These are phyloP conservation scores for Somateria mollissima DNA, from an alignment of 2,797 vertebrate genomes.

Conservation along the genomic window DNA sequence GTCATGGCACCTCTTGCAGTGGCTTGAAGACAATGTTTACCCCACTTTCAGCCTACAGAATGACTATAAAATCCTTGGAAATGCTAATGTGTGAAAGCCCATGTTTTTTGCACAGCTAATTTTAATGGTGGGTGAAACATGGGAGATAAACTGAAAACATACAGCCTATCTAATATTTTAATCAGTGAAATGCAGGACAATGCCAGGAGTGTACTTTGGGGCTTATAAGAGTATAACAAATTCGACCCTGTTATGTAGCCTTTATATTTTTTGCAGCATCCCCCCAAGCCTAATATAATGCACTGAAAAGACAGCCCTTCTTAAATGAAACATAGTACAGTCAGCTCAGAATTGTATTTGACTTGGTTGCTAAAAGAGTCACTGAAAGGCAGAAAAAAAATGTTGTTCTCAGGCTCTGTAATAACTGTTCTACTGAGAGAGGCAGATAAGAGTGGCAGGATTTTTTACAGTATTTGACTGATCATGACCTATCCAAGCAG, in stretches of 20 bases:
- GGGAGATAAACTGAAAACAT: background rate
- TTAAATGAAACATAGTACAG: background rate
- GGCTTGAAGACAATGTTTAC: background rate
- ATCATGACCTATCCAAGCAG: background rate
- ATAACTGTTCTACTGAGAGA: background rate
- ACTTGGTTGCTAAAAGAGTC: background rate
- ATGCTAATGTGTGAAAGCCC: background rate
- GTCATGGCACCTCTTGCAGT: background rate
- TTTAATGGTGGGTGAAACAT: background rate
- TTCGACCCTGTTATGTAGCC: background rate
- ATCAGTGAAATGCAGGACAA: background rate
- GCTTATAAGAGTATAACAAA: background rate
- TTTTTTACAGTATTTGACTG: background rate
- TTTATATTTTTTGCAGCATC: background rate
- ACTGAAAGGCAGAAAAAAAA: background rate
- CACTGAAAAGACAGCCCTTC: background rate
- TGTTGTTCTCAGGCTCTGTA: background rate
- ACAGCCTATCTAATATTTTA: background rate
- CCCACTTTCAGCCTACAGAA: background rate
- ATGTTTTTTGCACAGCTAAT: background rate
- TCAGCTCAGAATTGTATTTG: background rate
- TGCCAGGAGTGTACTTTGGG: background rate
- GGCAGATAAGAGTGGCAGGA: background rate
- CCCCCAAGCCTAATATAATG: background rate
- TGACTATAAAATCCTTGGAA: background rate